Base-by-base conservation (phyloP, 2,888 invertebrate genomes). In the Chrysolina oricalcia region DNA sequence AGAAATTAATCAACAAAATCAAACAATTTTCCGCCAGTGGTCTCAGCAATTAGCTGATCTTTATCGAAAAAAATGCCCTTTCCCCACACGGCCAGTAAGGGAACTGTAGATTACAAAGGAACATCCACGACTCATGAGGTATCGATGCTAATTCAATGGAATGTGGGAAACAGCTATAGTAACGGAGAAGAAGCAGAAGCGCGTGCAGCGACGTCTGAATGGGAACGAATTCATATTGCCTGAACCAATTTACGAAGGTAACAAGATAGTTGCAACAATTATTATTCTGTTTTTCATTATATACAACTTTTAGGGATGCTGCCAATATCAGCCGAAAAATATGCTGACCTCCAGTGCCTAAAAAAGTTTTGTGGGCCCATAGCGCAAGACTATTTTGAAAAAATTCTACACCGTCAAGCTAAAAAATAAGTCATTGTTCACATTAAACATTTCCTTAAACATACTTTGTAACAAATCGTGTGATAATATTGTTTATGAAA, bases 51-150 rank as follows among this genome's bases (percentile, higher is more conserved):
- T 70, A 46, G 17, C 41, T 43, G 43, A 13, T 46, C 46, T 62
- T 70, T 70, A 63, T 35, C 62, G 48, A 56, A 70, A 46, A 15
- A 70, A 70, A 35, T 62, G 48, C 70, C 70, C 70, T 23, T 70
- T 70, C 63, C 70, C 43, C 15, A 63, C 48, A 27, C 19, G 70
- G 17, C 63, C 63, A 62, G 35, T 70, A 46, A 70, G 21, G 62
- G 63, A 63, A 70, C 46, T 46, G 15, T 23, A 70, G 63, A 35
- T 63, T 23, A 41, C 41, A 17, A 27, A 68, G 48, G 68, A 53
- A 23, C 68, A 68, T 68, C 27, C 15, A 17, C 53, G 68, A 50
- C 53, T 68, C 17, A 19, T 68, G n/a, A 50, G 27, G 48, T 68
- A 50, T 68, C 48, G 68, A 68, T 50, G 35, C 48, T 68, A 48